Evolutionary conservation across 2,888 invertebrate species (phyloP).

Genomic region (Drosophila pegasa): DNA sequence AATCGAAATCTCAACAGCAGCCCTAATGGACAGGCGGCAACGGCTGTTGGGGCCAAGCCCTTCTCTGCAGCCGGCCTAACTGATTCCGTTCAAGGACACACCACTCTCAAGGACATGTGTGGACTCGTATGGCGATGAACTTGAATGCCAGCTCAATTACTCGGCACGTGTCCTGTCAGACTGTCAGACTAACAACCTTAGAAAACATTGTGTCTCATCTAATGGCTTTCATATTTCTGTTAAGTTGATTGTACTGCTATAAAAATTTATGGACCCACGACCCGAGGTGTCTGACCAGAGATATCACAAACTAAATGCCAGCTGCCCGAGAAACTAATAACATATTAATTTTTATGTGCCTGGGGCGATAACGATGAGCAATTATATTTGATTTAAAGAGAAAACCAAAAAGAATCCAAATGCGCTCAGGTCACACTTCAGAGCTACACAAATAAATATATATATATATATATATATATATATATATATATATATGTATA

Average conservation of each 20-base stretch:
- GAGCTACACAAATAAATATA: background rate
- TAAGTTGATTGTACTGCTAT: constrained; percentile 49
- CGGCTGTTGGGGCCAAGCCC: constrained; percentile 35
- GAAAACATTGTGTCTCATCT: constrained; percentile 48
- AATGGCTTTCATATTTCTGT: constrained; percentile 60
- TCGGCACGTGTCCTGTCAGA: constrained; percentile 54
- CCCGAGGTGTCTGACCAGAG: constrained; percentile 25
- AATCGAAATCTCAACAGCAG: constrained; percentile 48
- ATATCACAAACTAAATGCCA: constrained; percentile 26
- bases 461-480: background rate
- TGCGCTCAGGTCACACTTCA: background rate
- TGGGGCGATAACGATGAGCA: constrained; percentile 1
- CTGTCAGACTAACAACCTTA: constrained; percentile 36
- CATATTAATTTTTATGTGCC: constrained; percentile 31
- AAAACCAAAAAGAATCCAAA: background rate
- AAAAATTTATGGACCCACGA: constrained; percentile 40
- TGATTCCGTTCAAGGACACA: constrained; percentile 33
- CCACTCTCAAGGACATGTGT: constrained; percentile 36
- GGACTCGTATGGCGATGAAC: constrained; percentile 25
- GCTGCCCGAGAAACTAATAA: constrained; percentile 23
- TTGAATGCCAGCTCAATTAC: constrained; percentile 47
- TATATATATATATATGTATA: background rate
- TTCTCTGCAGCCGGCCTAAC: constrained; percentile 8
- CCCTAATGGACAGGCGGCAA: constrained; percentile 42
- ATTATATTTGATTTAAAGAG: constrained; percentile 3